Percentiles rank a stretch among this genome's conserved stretches.
phyloP scores from a whole-genome alignment of 2,888 invertebrate species.

The Melipona beecheii region DNA sequence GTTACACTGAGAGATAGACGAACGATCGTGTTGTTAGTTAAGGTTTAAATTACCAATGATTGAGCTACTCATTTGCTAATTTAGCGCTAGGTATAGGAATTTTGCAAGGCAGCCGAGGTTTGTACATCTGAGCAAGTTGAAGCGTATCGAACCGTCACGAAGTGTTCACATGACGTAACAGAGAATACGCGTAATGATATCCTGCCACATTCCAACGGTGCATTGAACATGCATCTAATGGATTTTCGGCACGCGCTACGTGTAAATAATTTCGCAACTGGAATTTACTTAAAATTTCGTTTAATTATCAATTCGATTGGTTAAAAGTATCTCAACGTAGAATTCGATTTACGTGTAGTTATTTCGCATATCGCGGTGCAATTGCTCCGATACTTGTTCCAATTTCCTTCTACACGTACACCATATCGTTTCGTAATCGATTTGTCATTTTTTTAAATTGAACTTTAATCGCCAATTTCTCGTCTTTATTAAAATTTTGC shows the following conservation, averaged over 20 bases:
- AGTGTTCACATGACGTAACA: conserved; percentile 49
- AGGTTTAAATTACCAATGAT: conserved; percentile 36
- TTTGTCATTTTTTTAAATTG: neutral
- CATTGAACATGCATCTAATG: conserved; percentile 35
- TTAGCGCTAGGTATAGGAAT: conserved; percentile 33
- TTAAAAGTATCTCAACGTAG: neutral
- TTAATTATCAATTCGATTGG: neutral
- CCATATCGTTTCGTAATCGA: neutral
- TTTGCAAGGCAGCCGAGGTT: conserved; percentile 48
- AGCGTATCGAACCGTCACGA: conserved; percentile 62
- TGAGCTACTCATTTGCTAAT: conserved; percentile 31
- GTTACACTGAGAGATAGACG: neutral
- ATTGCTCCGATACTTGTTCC: neutral
- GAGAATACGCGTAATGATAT: conserved; percentile 50
- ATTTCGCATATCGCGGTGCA: neutral
- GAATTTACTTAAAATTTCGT: conserved; percentile 18
- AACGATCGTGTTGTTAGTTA: conserved; percentile 16
- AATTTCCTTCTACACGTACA: neutral
- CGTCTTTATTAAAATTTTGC: no score
- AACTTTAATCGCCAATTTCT: no score
- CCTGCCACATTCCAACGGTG: conserved; percentile 53
- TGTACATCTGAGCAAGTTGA: conserved; percentile 48
- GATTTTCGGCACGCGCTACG: conserved; percentile 31
- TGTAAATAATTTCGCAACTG: conserved; percentile 40
- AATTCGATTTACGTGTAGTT: conserved; percentile 19